Evolutionary conservation across 2,888 invertebrate genomes (phyloP).

Genomic region (Eupithecia exiguata): DNA sequence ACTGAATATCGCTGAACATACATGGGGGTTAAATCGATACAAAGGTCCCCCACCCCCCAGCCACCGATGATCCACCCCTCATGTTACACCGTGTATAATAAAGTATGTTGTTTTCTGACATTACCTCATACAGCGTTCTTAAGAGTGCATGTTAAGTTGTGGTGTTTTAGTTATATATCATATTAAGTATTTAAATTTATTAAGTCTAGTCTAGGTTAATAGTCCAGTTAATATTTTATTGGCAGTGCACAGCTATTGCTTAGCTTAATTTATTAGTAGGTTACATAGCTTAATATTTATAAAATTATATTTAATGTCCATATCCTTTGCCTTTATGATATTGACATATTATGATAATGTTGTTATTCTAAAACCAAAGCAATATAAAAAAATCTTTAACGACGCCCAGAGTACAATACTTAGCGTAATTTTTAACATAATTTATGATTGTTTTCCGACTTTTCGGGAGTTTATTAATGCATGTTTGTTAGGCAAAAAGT

Average conservation of each 20-base stretch:
- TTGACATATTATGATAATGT: not conserved
- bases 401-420: not conserved
- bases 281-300: not conserved
- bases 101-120: slow-evolving; percentile 20
- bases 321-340: not conserved
- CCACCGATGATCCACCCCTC: too few species aligned
- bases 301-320: not conserved
- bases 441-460: not conserved
- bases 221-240: not conserved
- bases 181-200: slow-evolving; percentile 21
- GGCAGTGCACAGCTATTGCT: slow-evolving; percentile 13
- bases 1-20: too few species aligned
- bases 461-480: not conserved
- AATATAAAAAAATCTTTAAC: not conserved
- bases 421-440: not conserved
- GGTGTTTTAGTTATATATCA: slow-evolving; percentile 11
- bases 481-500: not conserved
- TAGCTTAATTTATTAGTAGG: not conserved
- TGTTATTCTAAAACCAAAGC: not conserved
- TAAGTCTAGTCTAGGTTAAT: slow-evolving; percentile 16
- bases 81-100: slow-evolving; percentile 20
- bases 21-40: too few species aligned
- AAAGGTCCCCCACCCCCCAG: too few species aligned
- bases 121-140: slow-evolving; percentile 33
- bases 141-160: slow-evolving; percentile 35